Evolutionary conservation across 2,888 invertebrate species (phyloP).

Genomic region (Celastrina argiolus): DNA sequence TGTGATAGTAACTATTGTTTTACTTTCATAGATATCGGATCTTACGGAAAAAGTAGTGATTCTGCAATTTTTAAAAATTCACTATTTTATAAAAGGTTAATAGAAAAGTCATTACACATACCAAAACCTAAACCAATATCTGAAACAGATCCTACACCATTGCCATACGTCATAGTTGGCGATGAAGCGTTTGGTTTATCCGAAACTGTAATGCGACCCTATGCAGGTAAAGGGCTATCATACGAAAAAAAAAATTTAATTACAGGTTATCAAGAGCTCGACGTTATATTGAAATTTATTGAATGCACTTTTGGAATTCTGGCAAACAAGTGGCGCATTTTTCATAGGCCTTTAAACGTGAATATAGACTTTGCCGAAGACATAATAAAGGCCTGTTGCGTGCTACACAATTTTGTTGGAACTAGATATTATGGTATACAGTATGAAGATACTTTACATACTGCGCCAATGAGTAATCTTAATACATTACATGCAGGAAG

Average conservation of each 20-base stretch:
- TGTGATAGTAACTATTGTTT: conserved; percentile 17
- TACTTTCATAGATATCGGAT: conserved; percentile 36
- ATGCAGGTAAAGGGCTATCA: conserved; percentile 34
- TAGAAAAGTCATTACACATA: conserved; percentile 30
- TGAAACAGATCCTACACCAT: conserved; percentile 7
- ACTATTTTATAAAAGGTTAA: conserved; percentile 31
- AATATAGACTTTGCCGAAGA: conserved; percentile 35
- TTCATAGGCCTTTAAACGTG: conserved; percentile 33
- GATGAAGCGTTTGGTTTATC: conserved; percentile 40
- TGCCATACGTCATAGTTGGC: conserved; percentile 35
- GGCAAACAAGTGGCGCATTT: conserved; percentile 32
- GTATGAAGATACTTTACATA: conserved; percentile 34
- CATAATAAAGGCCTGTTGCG: conserved; percentile 36
- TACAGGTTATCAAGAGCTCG: conserved; percentile 40
- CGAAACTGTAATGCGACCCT: conserved; percentile 39
- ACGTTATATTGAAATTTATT: conserved; percentile 29
- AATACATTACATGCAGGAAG: conserved; percentile 35
- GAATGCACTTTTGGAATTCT: conserved; percentile 22
- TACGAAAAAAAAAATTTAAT: conserved; percentile 39
- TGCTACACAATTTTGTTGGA: conserved; percentile 36
- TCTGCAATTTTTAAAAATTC: conserved; percentile 33
- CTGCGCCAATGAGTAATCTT: conserved; percentile 33
- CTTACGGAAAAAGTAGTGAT: conserved; percentile 35
- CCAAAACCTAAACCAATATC: conserved; percentile 19
- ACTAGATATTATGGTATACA: conserved; percentile 37